Base-by-base conservation (phyloP, 2,888 invertebrate species). In the Drosophila anomalata region DNA sequence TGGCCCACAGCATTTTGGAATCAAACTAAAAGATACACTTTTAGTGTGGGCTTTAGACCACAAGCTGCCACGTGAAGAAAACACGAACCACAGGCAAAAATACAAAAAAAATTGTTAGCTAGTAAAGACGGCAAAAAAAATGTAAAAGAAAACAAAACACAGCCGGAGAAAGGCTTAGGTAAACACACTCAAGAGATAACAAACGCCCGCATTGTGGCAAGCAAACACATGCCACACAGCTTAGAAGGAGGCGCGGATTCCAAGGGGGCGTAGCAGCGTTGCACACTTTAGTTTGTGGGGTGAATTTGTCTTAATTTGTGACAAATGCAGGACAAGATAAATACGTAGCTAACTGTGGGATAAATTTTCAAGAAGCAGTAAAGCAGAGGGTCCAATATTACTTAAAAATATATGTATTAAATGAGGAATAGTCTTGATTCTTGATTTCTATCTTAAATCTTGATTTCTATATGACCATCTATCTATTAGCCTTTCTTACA, bases 261-360 rank as follows among this genome's bases (percentile, higher is more conserved):
- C 36, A 17, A 9, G 31, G 29, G 36, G 60, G 36, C 39, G 42
- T 52, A 36, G 26, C 31, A 50, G 44, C 39, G 33, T 51, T 57
- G 47, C 50, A 67, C 69, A 39, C 67, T 60, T 53, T 60, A 73
- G 67, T 66, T 63, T 63, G 60, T 72, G 54, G 66, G 67, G 47
- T 79, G 83, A 84, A 87, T 74, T 84, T 84, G 77, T 84, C 85
- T 88, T 87, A 88, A 87, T 88, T 87, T 85, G 75, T 73, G 87
- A 78, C 84, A 87, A 76, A 76, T 75, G 81, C 75, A 78, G 79
- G 86, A 75, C 83, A 79, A 73, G 72, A 41, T 57, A 55, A 55
- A 51, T 41, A 44, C 36, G 29, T 63, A n/a, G 56, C 2, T 22
- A 65, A 14, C 55, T 39, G 68, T 55, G 44, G 29, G 67, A 39